Evolutionary conservation across 2,888 invertebrate species (phyloP), one percentile per base, ranked within the genome.

Genomic region (Spilosoma lubricipeda): DNA sequence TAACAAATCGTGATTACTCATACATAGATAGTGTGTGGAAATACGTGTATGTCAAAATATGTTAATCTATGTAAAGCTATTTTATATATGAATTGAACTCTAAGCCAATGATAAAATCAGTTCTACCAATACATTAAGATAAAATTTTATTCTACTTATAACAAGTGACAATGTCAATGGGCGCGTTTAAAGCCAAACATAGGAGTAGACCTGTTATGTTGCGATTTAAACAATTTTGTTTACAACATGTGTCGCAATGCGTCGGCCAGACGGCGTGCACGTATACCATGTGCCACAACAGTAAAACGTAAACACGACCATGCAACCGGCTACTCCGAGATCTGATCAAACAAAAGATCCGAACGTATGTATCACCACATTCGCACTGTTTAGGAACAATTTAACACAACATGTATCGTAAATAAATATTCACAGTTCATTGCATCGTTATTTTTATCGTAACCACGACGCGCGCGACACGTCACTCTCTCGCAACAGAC

Each of bases 181-280:
- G 67, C 75, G 75, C 67, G 63, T 72, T 81, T 75, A 33, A 68
- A 67, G 36, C 23, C 20, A 63, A 67, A 68, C 59, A 73, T 59
- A 72, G 69, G 67, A 70, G 23, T n/a, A 56, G 9, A 72, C 65
- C 73, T 78, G 76, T 76, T 71, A 77, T 70, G 48, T 71, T 59
- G 68, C 48, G 66, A 74, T 52, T 69, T 74, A 66, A 84, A 86
- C 82, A 86, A 85, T 78, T 86, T 89, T 90, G 90, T 92, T 90
- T 90, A 92, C 89, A 86, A 92, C 87, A 85, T 81, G 81, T 87
- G 89, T 86, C 91, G 92, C 91, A 93, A 82, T 93, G 90, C 91
- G 89, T 86, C 86, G 89, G 87, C 86, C 81, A 87, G 86, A 85
- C 82, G 77, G 75, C 82, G 82, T 83, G 83, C 87, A 87, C 82